A percentile compares a stretch with the other conserved stretches of the same genome.
These are phyloP conservation scores for Crotophaga sulcirostris DNA, from an alignment of 2,113 vertebrate species.

Conservation along the genomic window DNA sequence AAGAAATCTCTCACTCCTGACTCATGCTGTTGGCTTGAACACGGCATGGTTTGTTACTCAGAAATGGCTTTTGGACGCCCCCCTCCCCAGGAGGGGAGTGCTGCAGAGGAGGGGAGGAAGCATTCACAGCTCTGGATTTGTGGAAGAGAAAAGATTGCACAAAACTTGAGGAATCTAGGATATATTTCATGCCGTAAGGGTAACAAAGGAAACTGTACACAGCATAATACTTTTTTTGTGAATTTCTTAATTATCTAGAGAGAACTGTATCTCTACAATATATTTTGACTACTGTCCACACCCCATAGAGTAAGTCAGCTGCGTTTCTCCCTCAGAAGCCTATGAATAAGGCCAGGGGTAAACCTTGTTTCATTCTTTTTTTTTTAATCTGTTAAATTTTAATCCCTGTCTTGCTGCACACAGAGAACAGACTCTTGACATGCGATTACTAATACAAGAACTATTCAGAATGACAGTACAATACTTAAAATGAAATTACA, in stretches of 20 bases:
- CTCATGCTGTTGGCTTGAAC: background rate
- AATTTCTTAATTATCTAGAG: background rate
- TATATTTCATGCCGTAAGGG: background rate
- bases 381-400: background rate
- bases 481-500: background rate
- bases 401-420: background rate
- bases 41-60: background rate
- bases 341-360: background rate
- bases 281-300: background rate
- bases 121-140: background rate
- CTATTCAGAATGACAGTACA: background rate
- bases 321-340: background rate
- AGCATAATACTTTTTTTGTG: background rate
- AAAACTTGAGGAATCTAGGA: background rate
- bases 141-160: background rate
- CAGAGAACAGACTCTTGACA: background rate
- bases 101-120: background rate
- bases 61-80: background rate
- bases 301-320: background rate
- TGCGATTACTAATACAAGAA: background rate
- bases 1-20: slow-evolving; percentile 35
- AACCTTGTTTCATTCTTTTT: background rate
- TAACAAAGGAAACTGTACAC: background rate
- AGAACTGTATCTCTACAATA: background rate
- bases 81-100: background rate